Conservation (phyloP, 2,888 invertebrate species). For the Cenopis cana region DNA sequence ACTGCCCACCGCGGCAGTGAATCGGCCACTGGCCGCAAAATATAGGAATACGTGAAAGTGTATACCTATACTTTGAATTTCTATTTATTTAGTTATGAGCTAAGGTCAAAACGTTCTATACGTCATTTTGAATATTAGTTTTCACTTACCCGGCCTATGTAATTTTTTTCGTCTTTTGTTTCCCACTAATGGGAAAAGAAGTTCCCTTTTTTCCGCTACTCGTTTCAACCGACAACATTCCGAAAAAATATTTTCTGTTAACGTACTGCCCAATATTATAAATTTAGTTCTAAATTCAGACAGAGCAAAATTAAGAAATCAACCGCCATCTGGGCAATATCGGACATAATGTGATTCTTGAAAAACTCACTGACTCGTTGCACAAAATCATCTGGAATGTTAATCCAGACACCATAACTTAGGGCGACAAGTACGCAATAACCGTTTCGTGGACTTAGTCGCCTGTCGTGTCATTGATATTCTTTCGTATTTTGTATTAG, state of each 20-base stretch:
- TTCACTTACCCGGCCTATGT: too few species aligned
- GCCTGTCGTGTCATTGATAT: constrained; percentile 36
- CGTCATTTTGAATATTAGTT: too few species aligned
- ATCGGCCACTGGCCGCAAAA: too few species aligned
- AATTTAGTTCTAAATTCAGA: constrained; percentile 20
- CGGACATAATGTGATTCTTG: constrained; percentile 39
- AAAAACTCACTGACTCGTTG: constrained; percentile 43
- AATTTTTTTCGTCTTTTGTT: too few species aligned
- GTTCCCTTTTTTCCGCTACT: too few species aligned
- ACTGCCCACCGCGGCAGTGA: too few species aligned
- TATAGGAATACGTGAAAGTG: too few species aligned
- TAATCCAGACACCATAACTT: constrained; percentile 33
- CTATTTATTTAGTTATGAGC: too few species aligned
- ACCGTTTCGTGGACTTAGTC: constrained; percentile 38
- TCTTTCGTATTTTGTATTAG: constrained; percentile 27
- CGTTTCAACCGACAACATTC: too few species aligned
- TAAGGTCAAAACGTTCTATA: too few species aligned
- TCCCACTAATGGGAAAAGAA: too few species aligned
- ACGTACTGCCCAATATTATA: background rate
- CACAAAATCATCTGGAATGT: constrained; percentile 39
- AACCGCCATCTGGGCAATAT: constrained; percentile 35
- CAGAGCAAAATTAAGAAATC: constrained; percentile 33
- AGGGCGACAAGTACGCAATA: constrained; percentile 35
- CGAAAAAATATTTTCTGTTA: background rate
- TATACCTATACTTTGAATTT: too few species aligned